Percentiles rank a stretch among this genome's conserved stretches.
phyloP scores from a whole-genome alignment of 53 echinoderm and acorn worm species.

The Luidia sarsii region DNA sequence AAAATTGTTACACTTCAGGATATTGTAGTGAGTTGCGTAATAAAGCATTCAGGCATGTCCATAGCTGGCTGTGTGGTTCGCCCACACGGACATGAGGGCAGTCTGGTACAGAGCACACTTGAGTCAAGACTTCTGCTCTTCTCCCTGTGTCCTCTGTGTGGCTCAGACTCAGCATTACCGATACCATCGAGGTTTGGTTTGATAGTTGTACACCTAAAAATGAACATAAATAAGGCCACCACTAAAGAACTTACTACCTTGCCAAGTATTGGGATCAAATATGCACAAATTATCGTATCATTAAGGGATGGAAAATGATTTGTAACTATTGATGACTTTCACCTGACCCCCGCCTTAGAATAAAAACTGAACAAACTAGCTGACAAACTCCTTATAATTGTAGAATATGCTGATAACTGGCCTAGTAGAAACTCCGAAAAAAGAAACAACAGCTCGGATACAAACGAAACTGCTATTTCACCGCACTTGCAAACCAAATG shows the following conservation, averaged over 20 bases:
- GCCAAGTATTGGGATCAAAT: constrained; percentile 26
- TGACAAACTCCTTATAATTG: not conserved
- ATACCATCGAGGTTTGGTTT: too few species aligned
- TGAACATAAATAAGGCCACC: not conserved
- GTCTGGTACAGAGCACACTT: constrained; percentile 3
- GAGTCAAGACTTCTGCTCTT: too few species aligned
- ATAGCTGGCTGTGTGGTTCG: too few species aligned
- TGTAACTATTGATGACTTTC: constrained; percentile 10
- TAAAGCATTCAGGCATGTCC: too few species aligned
- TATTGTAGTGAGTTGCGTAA: too few species aligned
- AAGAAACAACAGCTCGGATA: not conserved
- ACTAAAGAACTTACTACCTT: constrained; percentile 1
- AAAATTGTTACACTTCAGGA: too few species aligned
- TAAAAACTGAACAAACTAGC: constrained; percentile 13
- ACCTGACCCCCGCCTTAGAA: constrained; percentile 9
- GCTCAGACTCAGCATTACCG: too few species aligned
- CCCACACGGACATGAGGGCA: not conserved
- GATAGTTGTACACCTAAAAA: too few species aligned
- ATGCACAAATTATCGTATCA: constrained; percentile 13
- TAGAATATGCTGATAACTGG: not conserved
- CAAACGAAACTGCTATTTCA: not conserved
- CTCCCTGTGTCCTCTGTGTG: too few species aligned
- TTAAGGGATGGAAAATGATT: not conserved
- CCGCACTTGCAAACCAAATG: not conserved
- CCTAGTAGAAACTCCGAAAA: not conserved